These are phyloP conservation scores for Synanthedon myopaeformis DNA, from an alignment of 2,888 invertebrate species.

Conservation along the genomic window DNA sequence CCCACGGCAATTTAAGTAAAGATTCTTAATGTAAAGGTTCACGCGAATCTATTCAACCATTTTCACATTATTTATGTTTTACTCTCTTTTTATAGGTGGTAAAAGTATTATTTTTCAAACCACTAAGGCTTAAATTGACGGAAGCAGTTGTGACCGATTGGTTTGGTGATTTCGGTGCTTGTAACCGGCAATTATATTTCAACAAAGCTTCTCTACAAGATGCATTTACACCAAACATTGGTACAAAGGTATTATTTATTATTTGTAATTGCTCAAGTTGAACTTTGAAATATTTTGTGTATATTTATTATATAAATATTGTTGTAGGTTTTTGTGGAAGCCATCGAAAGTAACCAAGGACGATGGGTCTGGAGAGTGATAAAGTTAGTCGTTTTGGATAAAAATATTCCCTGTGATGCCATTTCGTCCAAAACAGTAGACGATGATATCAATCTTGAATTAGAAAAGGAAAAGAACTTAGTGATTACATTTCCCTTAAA, in stretches of 20 bases:
- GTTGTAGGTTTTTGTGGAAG: conserved; percentile 71
- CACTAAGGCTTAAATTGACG: conserved; percentile 69
- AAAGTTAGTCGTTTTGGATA: conserved; percentile 33
- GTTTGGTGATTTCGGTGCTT: conserved; percentile 57
- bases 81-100: conserved; percentile 64
- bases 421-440: conserved; percentile 8
- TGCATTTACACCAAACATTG: conserved; percentile 66
- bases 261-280: too few species aligned
- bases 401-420: conserved; percentile 24
- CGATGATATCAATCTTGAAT: conserved; percentile 25
- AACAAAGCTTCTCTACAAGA: conserved; percentile 62
- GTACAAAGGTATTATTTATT: conserved; percentile 61
- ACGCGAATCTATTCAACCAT: too few species aligned
- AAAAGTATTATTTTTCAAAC: conserved; percentile 70
- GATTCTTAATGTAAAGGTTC: too few species aligned
- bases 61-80: background rate
- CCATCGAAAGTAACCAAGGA: conserved; percentile 79
- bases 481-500: conserved; percentile 61
- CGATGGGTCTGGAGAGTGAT: conserved; percentile 72
- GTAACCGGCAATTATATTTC: conserved; percentile 73
- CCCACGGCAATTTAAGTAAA: too few species aligned
- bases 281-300: too few species aligned
- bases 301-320: background rate
- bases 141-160: conserved; percentile 61
- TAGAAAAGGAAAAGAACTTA: conserved; percentile 63